These are phyloP conservation scores for Lordiphosa stackelbergi DNA, from an alignment of 1,140 invertebrate species.

Conservation along the genomic window DNA sequence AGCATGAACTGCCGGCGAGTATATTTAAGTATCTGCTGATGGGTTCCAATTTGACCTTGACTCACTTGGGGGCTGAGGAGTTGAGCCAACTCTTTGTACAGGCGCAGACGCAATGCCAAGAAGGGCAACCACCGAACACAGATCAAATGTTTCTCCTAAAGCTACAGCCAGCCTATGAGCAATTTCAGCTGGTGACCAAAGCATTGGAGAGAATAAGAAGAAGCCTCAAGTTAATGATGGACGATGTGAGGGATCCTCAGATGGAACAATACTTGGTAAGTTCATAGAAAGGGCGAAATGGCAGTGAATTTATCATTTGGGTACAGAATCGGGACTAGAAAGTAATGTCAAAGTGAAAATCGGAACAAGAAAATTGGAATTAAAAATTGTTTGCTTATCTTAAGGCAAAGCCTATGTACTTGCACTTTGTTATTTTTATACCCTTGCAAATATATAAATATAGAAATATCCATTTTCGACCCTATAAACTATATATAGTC, in stretches of 20 bases:
- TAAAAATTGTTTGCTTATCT: too few species aligned
- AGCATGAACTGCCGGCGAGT: constrained; percentile 37
- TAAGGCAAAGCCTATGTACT: too few species aligned
- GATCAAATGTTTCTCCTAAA: constrained; percentile 32
- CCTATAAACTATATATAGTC: too few species aligned
- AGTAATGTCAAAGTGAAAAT: too few species aligned
- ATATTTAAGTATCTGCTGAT: constrained; percentile 39
- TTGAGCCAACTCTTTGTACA: constrained; percentile 16
- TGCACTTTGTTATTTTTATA: too few species aligned
- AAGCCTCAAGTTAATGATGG: constrained; percentile 34
- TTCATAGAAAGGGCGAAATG: neutral
- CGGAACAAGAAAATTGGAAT: too few species aligned
- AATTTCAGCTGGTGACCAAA: constrained; percentile 25
- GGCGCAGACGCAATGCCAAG: neutral
- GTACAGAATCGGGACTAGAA: too few species aligned
- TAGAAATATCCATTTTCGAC: too few species aligned
- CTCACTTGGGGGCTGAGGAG: constrained; percentile 4
- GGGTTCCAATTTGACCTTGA: constrained; percentile 27
- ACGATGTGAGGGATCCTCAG: constrained; percentile 32
- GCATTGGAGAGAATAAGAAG: constrained; percentile 15
- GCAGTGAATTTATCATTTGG: too few species aligned
- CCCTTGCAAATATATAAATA: too few species aligned
- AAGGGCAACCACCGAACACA: neutral
- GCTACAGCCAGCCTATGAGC: constrained; percentile 35
- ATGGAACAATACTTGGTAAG: constrained; percentile 45